Evolutionary conservation across 2,113 vertebrate genomes (phyloP), one percentile per base, ranked within the genome.

Genomic region (Nymphicus hollandicus): DNA sequence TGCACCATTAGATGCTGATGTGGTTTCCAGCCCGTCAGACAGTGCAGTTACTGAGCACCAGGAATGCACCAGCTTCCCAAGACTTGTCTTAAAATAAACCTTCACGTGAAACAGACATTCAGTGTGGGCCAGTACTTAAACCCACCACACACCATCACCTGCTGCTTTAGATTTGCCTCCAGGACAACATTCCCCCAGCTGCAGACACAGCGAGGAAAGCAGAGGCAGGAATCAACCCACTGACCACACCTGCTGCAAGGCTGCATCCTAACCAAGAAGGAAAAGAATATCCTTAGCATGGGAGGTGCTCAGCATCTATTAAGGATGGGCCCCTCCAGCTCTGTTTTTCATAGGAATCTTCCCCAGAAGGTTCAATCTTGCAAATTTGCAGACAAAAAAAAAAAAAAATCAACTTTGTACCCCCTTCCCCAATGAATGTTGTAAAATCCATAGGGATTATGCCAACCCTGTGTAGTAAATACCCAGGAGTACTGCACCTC

Each of bases 391-490:
- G 31, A 7, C 15, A 25, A 35, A 16, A 71, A n/a, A n/a, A 19
- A 18, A 53, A 6, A 17, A 33, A 33, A 52, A 7, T 23, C 23
- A 24, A 29, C 56, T 33, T 49, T 14, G 6, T 3, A 12, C 18
- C 11, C 2, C 6, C 12, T 2, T 11, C 16, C 10, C 24, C 44
- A 12, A 0, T 0, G 63, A 31, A 35, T 20, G 33, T 15, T 17
- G 8, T 35, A 10, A 29, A 65, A 55, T 9, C 17, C 23, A 29
- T 5, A 2, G 39, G 63, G 37, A 55, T 72, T n/a, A 2, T 13
- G 50, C 6, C 44, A 33, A 9, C 23, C 3, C 1, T 6, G 3
- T 3, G 12, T 12, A 11, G 25, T 24, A 73, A 81, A 78, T 11
- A 7, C 29, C 46, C 35, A 0, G 0, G 15, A 13, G n/a, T 10